Evolutionary conservation across 2,888 invertebrate species (phyloP).

Genomic region (Netelia melanura): DNA sequence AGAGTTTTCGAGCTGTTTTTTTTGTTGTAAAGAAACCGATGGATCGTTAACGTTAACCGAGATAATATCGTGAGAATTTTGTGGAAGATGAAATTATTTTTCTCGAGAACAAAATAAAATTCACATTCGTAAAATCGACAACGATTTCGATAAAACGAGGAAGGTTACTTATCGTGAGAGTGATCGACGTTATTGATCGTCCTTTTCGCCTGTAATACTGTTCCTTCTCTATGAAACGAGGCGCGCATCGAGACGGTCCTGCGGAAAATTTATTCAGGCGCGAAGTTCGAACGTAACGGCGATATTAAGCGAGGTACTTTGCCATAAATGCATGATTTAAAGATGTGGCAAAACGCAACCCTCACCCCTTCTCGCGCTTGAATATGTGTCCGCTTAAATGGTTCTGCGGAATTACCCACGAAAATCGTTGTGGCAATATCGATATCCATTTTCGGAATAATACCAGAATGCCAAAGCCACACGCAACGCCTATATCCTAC

Average conservation of each 20-base stretch:
- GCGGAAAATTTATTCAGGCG: constrained; percentile 33
- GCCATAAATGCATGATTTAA: constrained; percentile 12
- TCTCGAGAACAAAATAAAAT: neutral
- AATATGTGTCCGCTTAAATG: constrained; percentile 14
- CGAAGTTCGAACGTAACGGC: constrained; percentile 9
- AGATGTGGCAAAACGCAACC: constrained; percentile 28
- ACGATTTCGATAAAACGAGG: too few relatives aligned
- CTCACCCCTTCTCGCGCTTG: neutral
- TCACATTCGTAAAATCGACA: neutral
- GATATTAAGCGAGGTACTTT: constrained; percentile 5
- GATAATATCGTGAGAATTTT: too few relatives aligned
- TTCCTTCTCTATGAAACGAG: too few relatives aligned
- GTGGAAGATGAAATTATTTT: neutral
- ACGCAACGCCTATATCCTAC: constrained; percentile 36
- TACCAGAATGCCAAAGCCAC: constrained; percentile 15
- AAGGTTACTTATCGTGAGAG: constrained; percentile 22
- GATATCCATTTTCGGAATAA: constrained; percentile 58
- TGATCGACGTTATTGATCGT: too few relatives aligned
- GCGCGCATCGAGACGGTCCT: constrained; percentile 3
- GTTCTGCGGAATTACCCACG: constrained; percentile 37
- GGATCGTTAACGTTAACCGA: too few relatives aligned
- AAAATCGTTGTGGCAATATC: constrained; percentile 58
- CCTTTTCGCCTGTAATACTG: too few relatives aligned
- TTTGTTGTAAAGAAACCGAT: too few relatives aligned
- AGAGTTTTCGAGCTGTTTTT: too few relatives aligned